A percentile compares a stretch with the other conserved stretches of the same genome.
phyloP scores from a whole-genome alignment of 2,113 vertebrate genomes.

The Otolemur garnettii region DNA sequence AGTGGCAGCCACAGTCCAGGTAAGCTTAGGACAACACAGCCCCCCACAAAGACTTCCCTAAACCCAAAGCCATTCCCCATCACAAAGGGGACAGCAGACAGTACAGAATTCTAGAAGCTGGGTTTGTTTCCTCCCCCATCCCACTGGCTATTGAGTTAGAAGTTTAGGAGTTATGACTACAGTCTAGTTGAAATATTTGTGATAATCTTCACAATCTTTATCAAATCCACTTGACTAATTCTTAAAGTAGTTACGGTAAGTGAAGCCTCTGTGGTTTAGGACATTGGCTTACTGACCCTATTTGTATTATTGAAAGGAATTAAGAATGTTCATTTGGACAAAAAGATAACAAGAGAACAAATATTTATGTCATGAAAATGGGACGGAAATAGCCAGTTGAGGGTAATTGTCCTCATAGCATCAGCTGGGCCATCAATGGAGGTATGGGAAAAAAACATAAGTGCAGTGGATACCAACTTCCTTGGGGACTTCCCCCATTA shows the following conservation, averaged over 20 bases:
- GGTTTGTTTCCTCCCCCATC: background rate
- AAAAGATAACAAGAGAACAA: conserved; percentile 23
- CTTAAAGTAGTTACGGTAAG: conserved; percentile 30
- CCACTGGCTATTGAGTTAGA: background rate
- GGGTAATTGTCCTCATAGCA: background rate
- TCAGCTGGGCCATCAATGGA: background rate
- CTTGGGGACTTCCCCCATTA: background rate
- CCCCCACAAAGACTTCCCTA: background rate
- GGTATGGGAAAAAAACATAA: background rate
- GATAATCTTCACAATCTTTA: background rate
- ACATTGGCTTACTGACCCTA: background rate
- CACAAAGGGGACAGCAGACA: background rate
- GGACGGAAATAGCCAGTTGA: background rate
- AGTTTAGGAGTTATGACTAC: background rate
- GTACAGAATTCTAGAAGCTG: background rate
- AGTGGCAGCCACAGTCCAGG: background rate
- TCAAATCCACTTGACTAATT: background rate
- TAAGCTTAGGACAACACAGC: background rate
- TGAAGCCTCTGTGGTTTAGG: conserved; percentile 10
- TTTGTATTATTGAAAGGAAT: background rate
- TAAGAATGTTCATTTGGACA: background rate
- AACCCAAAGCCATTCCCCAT: background rate
- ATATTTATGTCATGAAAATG: background rate
- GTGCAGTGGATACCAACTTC: background rate
- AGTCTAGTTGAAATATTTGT: conserved; percentile 15